Evolutionary conservation across 2,113 vertebrate genomes (phyloP).

Genomic region (Myrmecobius fasciatus): DNA sequence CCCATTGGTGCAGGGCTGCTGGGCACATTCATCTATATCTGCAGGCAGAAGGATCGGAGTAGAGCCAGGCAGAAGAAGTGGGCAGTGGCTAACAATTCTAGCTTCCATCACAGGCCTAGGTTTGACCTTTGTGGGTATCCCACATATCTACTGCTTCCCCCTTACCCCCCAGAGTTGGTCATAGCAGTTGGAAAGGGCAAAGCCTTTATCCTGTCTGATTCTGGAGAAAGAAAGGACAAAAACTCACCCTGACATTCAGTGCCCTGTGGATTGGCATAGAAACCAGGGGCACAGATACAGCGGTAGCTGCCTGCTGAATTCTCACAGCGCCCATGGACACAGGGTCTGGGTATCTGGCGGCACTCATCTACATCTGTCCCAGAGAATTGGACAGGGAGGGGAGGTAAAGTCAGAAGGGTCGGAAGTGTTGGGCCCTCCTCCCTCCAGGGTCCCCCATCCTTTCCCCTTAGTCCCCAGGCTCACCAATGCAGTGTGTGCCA

Average conservation of each 20-base stretch:
- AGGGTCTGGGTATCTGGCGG: constrained; percentile 81
- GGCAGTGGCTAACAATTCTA: not conserved
- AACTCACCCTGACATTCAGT: constrained; percentile 78
- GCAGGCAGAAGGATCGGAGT: constrained; percentile 19
- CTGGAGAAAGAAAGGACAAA: rapidly evolving
- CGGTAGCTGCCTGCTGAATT: constrained; percentile 90
- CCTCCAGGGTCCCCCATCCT: no score
- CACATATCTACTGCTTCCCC: constrained; percentile 49
- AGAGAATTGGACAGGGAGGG: not conserved
- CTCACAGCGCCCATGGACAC: constrained; percentile 86
- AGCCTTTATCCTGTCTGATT: not conserved
- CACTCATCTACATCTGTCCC: constrained; percentile 90
- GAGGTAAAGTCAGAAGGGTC: constrained; percentile 7
- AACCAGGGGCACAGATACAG: constrained; percentile 88
- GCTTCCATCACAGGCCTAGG: no score
- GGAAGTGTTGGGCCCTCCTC: not conserved
- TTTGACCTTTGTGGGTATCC: not conserved
- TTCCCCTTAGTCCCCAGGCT: constrained; percentile 30
- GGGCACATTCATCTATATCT: constrained; percentile 89
- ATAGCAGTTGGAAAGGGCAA: not conserved
- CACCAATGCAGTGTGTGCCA: constrained; percentile 88
- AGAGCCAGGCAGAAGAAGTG: not conserved
- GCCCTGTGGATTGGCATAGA: constrained; percentile 66
- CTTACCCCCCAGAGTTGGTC: constrained; percentile 72
- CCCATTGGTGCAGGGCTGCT: constrained; percentile 83